Evolutionary conservation across 1,140 invertebrate genomes (phyloP), one percentile per base, ranked within the genome.

Genomic region (Platyura marginata): DNA sequence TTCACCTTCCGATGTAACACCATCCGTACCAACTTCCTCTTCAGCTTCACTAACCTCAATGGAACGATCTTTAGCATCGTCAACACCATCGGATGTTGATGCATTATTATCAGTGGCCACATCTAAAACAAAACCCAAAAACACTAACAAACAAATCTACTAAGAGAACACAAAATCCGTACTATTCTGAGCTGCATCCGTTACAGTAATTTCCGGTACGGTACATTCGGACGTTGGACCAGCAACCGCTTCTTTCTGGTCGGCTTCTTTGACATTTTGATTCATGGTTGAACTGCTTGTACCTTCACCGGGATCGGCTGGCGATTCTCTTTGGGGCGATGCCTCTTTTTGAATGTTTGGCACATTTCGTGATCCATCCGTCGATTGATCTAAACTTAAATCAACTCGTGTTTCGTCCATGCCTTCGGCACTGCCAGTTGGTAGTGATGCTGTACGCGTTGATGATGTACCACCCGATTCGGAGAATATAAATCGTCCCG

Each of bases 321-420:
- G 55, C 21, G 61, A 48, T 47, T 67, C 56, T 9, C 64, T 66
- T 44, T 72, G 74, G 15, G 75, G 76, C 1, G 79, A 81, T 21
- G 78, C 72, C 57, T 82, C 77, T 29, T 79, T 63, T 13, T 82
- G 79, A 2, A 77, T 81, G 10, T 71, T 76, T 0, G 80, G 78
- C 10, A 81, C 77, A 57, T 74, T 79, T 36, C 77, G 60, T 10
- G 75, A 75, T 23, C 71, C 74, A 34, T 70, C 66, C 55, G 48
- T 18, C 15, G 44, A 38, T 53, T 56, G 71, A 64, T 40, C 79
- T 75, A 18, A 21, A 4, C 6, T 21, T 40, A 83, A 59, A 57
- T 86, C 82, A 57, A 83, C 75, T 49, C 79, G 67, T 1, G 79
- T 82, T 53, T 85, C 80, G 52, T 84, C 80, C 64, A 83, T 76